Evolutionary conservation across 2,113 vertebrate species (phyloP).

Genomic region (Trichechus manatus): DNA sequence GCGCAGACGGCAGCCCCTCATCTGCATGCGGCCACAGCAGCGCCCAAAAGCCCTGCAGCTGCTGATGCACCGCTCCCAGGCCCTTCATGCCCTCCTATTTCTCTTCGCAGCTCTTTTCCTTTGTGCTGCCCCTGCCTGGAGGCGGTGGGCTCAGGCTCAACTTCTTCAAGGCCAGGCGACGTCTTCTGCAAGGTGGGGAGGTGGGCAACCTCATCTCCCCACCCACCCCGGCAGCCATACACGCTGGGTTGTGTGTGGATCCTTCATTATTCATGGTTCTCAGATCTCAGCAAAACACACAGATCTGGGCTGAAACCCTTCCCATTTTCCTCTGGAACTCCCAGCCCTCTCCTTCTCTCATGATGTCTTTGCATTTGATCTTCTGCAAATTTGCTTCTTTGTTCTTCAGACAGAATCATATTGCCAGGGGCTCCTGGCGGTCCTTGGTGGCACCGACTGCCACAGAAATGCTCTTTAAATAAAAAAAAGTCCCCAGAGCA

Average conservation of each 20-base stretch:
- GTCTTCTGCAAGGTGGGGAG: not conserved
- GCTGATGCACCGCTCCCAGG: not conserved
- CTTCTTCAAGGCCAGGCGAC: not conserved
- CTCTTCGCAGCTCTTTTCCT: not conserved
- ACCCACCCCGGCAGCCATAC: not conserved
- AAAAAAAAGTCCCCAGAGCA: conserved; percentile 74
- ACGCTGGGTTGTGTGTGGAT: conserved; percentile 9
- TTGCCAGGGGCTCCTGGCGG: conserved; percentile 63
- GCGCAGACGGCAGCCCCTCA: not conserved
- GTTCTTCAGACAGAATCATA: conserved; percentile 81
- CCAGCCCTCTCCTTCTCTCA: conserved; percentile 58
- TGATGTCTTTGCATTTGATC: conserved; percentile 73
- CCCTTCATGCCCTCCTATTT: not conserved
- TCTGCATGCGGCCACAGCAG: accelerated
- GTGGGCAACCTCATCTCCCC: not conserved
- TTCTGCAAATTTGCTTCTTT: conserved; percentile 79
- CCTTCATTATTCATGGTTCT: conserved; percentile 66
- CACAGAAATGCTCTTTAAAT: conserved; percentile 74
- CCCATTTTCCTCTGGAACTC: conserved; percentile 38
- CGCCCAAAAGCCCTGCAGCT: accelerated
- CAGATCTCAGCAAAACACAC: conserved; percentile 63
- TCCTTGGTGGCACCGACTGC: conserved; percentile 61
- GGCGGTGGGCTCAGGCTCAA: too few relatives aligned
- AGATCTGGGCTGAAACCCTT: conserved; percentile 12
- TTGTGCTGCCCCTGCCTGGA: not conserved